Percentiles rank a stretch among this genome's conserved stretches.
These are phyloP conservation scores for Numenius arquata DNA, from an alignment of 2,113 vertebrate species.

Conservation along the genomic window DNA sequence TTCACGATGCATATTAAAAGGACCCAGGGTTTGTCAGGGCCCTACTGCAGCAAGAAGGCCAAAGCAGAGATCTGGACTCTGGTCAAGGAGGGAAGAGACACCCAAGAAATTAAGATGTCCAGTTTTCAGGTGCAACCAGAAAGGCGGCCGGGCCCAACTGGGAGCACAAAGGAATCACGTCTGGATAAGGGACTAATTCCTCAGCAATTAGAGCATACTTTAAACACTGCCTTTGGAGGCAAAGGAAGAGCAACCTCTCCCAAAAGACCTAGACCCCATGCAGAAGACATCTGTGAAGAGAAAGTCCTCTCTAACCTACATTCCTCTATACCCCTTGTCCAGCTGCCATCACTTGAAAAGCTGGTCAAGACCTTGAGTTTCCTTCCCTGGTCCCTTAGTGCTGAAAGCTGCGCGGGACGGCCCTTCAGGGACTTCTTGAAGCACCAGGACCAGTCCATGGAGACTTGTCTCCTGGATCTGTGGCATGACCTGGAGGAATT, in stretches of 20 bases:
- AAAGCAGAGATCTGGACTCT: conserved; percentile 66
- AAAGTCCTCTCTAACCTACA: neutral
- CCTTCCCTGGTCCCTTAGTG: conserved; percentile 70
- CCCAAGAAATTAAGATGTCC: neutral
- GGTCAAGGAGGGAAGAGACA: neutral
- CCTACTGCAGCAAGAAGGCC: conserved; percentile 68
- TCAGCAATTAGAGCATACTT: neutral
- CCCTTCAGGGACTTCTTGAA: conserved; percentile 69
- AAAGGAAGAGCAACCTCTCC: neutral
- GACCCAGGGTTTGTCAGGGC: neutral
- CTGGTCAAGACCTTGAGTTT: neutral
- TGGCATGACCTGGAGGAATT: conserved; percentile 73
- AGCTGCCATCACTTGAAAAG: conserved; percentile 14
- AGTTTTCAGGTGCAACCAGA: neutral
- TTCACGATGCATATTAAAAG: conserved; percentile 38
- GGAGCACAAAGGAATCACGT: neutral
- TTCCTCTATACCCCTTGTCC: neutral
- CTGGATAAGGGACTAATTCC: neutral
- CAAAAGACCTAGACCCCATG: neutral
- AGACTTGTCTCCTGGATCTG: conserved; percentile 63
- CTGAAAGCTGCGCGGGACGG: conserved; percentile 58
- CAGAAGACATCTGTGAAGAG: neutral
- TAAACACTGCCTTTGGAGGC: neutral
- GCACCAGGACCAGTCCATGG: neutral
- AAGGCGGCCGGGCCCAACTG: neutral